Evolutionary conservation across 2,797 vertebrate species (phyloP).

Genomic region (Furcifer pardalis): DNA sequence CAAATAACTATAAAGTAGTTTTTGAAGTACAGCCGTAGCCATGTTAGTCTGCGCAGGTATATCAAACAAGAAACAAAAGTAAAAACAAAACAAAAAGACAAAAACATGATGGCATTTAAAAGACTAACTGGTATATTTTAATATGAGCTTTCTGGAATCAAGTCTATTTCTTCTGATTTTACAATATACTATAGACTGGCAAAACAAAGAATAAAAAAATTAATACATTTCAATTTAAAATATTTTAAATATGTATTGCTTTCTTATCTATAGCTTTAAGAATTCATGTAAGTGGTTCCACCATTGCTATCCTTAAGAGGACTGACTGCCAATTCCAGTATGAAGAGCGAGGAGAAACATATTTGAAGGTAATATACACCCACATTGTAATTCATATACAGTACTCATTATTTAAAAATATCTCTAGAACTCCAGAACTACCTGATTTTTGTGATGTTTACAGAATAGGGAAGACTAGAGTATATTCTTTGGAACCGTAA

Average conservation of each 20-base stretch:
- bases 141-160: too few relatives aligned
- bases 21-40: too few relatives aligned
- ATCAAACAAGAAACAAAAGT: too few relatives aligned
- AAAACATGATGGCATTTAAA: too few relatives aligned
- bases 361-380: constrained; percentile 84
- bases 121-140: too few relatives aligned
- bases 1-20: background rate
- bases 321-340: constrained; percentile 91
- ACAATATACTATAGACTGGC: too few relatives aligned
- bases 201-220: background rate
- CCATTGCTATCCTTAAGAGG: constrained; percentile 90
- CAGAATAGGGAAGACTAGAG: too few relatives aligned
- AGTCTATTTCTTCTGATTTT: too few relatives aligned
- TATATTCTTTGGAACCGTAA: too few relatives aligned
- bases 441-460: too few relatives aligned
- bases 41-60: too few relatives aligned
- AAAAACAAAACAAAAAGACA: too few relatives aligned
- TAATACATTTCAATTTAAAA: background rate
- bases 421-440: constrained; percentile 14
- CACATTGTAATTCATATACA: background rate
- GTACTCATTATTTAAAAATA: constrained; percentile 22
- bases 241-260: constrained; percentile 4
- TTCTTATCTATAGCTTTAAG: constrained; percentile 83
- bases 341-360: constrained; percentile 90
- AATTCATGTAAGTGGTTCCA: constrained; percentile 91